Percentiles rank a stretch among this genome's conserved stretches.
phyloP scores from a whole-genome alignment of 1,140 invertebrate genomes.

The Chlorops oryzae region DNA sequence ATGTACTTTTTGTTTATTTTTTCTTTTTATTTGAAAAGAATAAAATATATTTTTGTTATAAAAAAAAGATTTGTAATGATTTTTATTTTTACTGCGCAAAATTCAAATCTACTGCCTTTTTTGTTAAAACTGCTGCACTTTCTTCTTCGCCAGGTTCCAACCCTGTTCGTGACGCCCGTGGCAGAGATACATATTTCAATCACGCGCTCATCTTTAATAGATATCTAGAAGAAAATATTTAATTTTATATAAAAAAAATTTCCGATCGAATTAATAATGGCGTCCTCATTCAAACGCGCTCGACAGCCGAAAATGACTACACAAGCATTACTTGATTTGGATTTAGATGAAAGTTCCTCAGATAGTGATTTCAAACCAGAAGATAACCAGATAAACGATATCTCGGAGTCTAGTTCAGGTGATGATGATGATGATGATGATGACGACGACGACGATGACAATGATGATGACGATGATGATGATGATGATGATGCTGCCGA shows the following conservation, averaged over 20 bases:
- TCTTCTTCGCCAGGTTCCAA: background rate
- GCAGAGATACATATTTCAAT: slow-evolving; percentile 9
- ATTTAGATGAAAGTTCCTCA: slow-evolving; percentile 86
- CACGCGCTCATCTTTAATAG: background rate
- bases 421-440: slow-evolving; percentile 44
- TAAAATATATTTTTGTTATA: no score
- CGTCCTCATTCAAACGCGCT: slow-evolving; percentile 37
- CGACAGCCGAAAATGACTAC: slow-evolving; percentile 42
- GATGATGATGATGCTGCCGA: slow-evolving; percentile 44
- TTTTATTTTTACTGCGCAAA: no score
- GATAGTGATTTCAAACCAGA: slow-evolving; percentile 93
- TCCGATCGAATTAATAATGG: slow-evolving; percentile 10
- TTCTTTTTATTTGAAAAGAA: no score
- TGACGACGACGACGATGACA: slow-evolving; percentile 44
- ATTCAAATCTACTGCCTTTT: no score
- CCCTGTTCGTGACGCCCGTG: background rate
- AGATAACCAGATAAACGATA: slow-evolving; percentile 64
- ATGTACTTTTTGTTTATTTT: no score
- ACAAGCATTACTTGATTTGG: slow-evolving; percentile 48
- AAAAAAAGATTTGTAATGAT: no score
- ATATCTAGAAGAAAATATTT: background rate
- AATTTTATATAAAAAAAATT: background rate
- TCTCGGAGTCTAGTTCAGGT: slow-evolving; percentile 52
- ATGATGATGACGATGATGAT: slow-evolving; percentile 46
- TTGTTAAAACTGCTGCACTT: slow-evolving; percentile 1